A percentile compares a stretch with the other conserved stretches of the same genome.
Conservation (phyloP, 2,113 vertebrate genomes). For the Neotragus pygmaeus region DNA sequence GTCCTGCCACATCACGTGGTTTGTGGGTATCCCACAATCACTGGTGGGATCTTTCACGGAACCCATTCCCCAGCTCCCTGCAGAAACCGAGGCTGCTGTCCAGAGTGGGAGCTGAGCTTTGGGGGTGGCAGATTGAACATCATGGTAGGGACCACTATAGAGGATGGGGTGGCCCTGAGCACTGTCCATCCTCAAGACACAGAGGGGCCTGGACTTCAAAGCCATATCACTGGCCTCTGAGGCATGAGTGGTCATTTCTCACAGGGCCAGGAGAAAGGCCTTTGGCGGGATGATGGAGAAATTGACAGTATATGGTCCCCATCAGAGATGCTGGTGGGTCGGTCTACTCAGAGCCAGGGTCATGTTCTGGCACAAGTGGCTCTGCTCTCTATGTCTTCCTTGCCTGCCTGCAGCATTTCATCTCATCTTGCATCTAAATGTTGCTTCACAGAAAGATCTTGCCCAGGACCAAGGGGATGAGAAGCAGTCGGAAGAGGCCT, state of each 20-base stretch:
- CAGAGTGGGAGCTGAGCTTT: neutral
- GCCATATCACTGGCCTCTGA: neutral
- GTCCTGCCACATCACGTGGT: neutral
- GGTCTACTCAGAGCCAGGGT: neutral
- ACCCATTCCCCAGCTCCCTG: conserved; percentile 30
- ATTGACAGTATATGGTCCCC: neutral
- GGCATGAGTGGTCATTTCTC: neutral
- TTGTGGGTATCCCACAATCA: neutral
- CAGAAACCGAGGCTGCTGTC: neutral
- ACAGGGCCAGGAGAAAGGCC: neutral
- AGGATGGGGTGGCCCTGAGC: neutral
- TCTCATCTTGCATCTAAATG: neutral
- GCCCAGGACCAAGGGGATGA: neutral
- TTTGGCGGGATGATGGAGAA: accelerated
- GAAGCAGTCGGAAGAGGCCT: neutral
- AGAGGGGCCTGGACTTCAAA: neutral
- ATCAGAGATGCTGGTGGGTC: neutral
- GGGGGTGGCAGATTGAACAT: neutral
- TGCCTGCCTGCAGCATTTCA: neutral
- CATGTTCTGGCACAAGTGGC: accelerated
- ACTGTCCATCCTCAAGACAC: neutral
- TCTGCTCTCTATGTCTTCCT: neutral
- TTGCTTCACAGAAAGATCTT: neutral
- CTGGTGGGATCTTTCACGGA: neutral
- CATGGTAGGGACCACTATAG: neutral